These are phyloP conservation scores for Cranoglanis bouderius DNA, from an alignment of 2,113 vertebrate species.

Conservation along the genomic window DNA sequence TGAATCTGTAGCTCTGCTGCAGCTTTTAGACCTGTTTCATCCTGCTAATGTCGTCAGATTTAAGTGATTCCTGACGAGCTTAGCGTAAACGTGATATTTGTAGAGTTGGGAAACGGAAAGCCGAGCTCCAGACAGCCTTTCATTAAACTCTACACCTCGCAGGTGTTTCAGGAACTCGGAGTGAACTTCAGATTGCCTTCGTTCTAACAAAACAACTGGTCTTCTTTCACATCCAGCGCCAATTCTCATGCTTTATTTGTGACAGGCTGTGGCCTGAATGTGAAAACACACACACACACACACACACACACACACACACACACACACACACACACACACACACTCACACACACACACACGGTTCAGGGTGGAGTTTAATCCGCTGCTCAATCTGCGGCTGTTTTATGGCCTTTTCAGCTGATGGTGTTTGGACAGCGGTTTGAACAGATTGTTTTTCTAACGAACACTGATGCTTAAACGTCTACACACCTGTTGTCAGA, in stretches of 20 bases:
- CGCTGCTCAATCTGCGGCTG: conserved; percentile 14
- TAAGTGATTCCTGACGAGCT: background rate
- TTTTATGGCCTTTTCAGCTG: conserved; percentile 19
- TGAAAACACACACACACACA: background rate
- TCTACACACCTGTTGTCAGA: background rate
- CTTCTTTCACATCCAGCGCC: background rate
- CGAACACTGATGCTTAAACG: conserved; percentile 30
- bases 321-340: conserved; percentile 1
- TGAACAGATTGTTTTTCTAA: conserved; percentile 48
- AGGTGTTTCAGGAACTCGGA: background rate
- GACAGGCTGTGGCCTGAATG: background rate
- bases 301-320: background rate
- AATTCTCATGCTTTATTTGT: background rate
- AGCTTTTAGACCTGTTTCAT: background rate
- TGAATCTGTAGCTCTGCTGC: background rate
- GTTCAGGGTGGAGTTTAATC: conserved; percentile 21
- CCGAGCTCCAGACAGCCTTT: background rate
- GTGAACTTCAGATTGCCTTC: conserved; percentile 2
- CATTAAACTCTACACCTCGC: background rate
- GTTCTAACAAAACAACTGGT: background rate
- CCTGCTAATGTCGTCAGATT: no score
- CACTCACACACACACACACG: background rate
- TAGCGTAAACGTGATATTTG: background rate
- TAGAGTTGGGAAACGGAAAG: no score
- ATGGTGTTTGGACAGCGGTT: conserved; percentile 14